Evolutionary conservation across 2,888 invertebrate genomes (phyloP), one percentile per base, ranked within the genome.

Genomic region (Lapara coniferarum): DNA sequence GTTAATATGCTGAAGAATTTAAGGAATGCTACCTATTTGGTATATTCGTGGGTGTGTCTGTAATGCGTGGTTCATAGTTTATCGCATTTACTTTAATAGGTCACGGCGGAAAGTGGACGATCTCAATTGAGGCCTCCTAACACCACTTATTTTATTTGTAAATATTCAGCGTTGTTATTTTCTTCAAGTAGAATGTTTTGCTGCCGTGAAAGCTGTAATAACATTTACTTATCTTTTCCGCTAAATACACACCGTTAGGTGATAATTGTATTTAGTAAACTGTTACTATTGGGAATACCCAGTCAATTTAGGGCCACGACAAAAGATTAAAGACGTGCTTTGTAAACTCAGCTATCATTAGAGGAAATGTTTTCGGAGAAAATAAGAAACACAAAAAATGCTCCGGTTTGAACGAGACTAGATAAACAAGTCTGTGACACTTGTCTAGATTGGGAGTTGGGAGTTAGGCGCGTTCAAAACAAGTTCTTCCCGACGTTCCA

Each of bases 401-500:
- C 19, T 63, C 19, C 19, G 59, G 19, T 49, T 63, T 19, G 19
- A 53, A 53, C 16, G 12, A 5, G 49, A 49, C 49, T 63, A 49
- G 46, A 63, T 63, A 19, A 63, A 63, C 14, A 57, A 55, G 19
- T 63, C 49, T 63, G 37, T 16, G 63, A 63, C 63, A 63, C 63
- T 63, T 63, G 63, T 19, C 49, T 63, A 13, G 49, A 13, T 49
- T 59, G 16, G 16, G 19, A 72, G 19, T 49, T 59, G 16, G 16
- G 19, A 72, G 74, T 70, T 68, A 66, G 63, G 49, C 6, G 53
- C 55, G 66, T 56, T 68, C 58, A 55, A 68, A 78, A 79, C 78
- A 76, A 75, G 80, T 79, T 78, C 68, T 69, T 53, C 71, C 73
- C 72, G 75, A 46, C 8, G 49, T 63, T 55, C 19, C 10, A 46